Conservation (phyloP, 2,113 vertebrate species). For the Anguilla rostrata region DNA sequence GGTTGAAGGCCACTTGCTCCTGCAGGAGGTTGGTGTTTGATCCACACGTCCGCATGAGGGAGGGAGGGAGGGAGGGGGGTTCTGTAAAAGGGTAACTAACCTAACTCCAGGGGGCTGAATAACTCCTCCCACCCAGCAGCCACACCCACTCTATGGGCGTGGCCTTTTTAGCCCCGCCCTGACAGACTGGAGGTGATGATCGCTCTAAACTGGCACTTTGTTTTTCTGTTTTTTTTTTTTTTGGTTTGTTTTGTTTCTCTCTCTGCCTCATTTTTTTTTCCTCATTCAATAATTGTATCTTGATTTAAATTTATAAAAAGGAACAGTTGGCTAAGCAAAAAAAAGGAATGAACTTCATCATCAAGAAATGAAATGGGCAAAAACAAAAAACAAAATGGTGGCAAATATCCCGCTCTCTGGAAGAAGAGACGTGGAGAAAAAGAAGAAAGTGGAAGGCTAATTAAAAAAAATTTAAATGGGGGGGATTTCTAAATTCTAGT, state of each 20-base stretch:
- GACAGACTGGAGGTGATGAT: not conserved
- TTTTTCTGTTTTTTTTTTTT: not conserved
- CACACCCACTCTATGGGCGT: too few species aligned
- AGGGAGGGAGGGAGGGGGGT: not conserved
- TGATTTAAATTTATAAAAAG: not conserved
- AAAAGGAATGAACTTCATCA: not conserved
- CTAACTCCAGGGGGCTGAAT: not conserved
- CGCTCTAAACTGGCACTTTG: constrained; percentile 21
- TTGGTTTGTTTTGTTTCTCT: not conserved
- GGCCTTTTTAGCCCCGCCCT: too few species aligned
- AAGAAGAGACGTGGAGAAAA: not conserved
- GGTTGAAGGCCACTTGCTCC: constrained; percentile 49
- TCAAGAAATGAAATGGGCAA: not conserved
- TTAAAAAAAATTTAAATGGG: not conserved
- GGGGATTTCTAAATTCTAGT: not conserved
- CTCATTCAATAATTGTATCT: not conserved
- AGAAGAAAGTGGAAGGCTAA: not conserved
- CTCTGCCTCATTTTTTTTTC: not conserved
- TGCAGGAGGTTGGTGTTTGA: constrained; percentile 33
- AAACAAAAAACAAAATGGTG: not conserved
- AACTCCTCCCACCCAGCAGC: too few species aligned
- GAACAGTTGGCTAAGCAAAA: not conserved
- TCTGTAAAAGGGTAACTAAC: not conserved
- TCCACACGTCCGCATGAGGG: not conserved
- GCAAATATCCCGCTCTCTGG: not conserved